Conservation (phyloP, 2,888 invertebrate genomes). For the Apocheima hispidaria region DNA sequence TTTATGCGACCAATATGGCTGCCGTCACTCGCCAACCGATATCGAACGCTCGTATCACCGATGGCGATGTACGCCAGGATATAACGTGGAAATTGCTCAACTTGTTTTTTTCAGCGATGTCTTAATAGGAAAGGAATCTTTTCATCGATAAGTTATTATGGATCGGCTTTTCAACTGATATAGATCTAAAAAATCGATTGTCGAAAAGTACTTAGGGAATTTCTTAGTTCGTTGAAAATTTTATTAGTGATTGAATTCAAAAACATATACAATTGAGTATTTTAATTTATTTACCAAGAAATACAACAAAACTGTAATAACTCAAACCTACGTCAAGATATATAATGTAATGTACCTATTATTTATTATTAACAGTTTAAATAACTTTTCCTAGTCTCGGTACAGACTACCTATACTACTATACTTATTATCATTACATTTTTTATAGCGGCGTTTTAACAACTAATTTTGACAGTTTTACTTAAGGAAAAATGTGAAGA, state of each 20-base stretch:
- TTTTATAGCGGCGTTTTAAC: too few species aligned
- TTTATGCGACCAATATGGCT: constrained; percentile 85
- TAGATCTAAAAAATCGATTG: background rate
- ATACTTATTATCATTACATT: too few species aligned
- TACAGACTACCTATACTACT: too few species aligned
- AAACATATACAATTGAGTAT: too few species aligned
- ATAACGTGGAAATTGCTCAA: constrained; percentile 49
- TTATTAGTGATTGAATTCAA: background rate
- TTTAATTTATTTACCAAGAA: too few species aligned
- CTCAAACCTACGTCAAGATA: too few species aligned
- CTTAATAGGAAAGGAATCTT: constrained; percentile 30
- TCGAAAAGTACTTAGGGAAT: background rate
- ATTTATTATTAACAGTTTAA: too few species aligned
- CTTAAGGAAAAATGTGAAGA: too few species aligned
- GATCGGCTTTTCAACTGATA: constrained; percentile 4
- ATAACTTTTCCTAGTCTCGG: too few species aligned
- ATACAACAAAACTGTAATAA: too few species aligned
- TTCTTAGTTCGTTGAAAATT: background rate
- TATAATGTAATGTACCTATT: too few species aligned
- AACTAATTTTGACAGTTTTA: too few species aligned
- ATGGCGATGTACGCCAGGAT: constrained; percentile 56
- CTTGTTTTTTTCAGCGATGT: constrained; percentile 36
- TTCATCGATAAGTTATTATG: constrained; percentile 19
- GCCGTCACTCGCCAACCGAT: constrained; percentile 77
- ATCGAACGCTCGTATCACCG: constrained; percentile 74